Percentiles rank a stretch among this genome's conserved stretches.
phyloP scores from a whole-genome alignment of 2,797 vertebrate species.

The Coracias cyanogaster region DNA sequence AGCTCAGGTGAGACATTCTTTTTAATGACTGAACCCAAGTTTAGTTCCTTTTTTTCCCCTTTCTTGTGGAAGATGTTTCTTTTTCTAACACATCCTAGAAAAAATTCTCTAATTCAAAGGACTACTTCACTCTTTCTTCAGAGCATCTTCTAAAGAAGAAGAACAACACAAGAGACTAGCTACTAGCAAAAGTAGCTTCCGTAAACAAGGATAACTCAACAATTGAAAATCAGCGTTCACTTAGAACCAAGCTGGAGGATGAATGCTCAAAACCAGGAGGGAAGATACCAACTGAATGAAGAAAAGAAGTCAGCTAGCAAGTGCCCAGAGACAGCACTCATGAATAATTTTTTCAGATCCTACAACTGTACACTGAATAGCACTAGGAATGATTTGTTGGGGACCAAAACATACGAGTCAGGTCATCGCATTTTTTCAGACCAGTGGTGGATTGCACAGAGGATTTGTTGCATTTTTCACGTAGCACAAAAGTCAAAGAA shows the following conservation, averaged over 20 bases:
- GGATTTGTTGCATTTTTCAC: not conserved
- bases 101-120: not conserved
- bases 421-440: not conserved
- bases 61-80: not conserved
- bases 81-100: not conserved
- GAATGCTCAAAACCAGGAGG: not conserved
- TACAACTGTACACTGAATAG: not conserved
- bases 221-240: not conserved
- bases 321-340: not conserved
- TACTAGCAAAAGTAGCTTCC: not conserved
- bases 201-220: not conserved
- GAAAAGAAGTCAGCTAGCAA: not conserved
- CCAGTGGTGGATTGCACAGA: not conserved
- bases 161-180: not conserved
- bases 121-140: not conserved
- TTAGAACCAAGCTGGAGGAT: not conserved
- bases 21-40: not conserved
- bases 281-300: not conserved
- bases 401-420: accelerated
- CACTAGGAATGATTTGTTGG: not conserved
- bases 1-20: not conserved
- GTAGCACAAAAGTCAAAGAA: not conserved
- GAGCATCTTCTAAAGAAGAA: not conserved
- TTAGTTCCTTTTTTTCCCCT: not conserved
- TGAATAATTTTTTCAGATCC: not conserved